Percentiles rank a stretch among this genome's conserved stretches.
These are phyloP conservation scores for Rachycentron canadum DNA, from an alignment of 2,797 vertebrate genomes.

Conservation along the genomic window DNA sequence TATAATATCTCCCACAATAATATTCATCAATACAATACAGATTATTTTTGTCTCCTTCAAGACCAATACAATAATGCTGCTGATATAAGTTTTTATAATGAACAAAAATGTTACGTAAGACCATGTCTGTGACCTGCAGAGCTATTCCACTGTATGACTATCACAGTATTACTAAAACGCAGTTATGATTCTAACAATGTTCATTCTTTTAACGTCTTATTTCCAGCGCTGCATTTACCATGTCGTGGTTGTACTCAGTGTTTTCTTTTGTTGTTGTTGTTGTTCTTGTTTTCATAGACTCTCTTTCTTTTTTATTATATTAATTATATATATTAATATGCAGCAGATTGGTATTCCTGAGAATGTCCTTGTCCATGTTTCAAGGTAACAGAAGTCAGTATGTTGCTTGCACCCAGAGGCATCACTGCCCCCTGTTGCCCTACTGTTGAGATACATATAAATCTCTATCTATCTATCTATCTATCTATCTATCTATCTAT, in stretches of 20 bases:
- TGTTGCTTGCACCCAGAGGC: slow-evolving; percentile 26
- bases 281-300: background rate
- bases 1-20: slow-evolving; percentile 6
- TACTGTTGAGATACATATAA: too few relatives aligned
- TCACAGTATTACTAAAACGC: background rate
- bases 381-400: slow-evolving; percentile 13
- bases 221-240: background rate
- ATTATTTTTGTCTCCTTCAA: background rate
- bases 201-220: background rate
- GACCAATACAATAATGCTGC: background rate
- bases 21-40: background rate
- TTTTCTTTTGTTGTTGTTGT: background rate
- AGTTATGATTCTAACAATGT: background rate
- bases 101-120: slow-evolving; percentile 1
- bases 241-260: background rate
- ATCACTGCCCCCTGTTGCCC: background rate
- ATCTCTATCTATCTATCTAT: too few relatives aligned
- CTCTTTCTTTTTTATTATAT: background rate
- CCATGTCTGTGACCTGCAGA: background rate
- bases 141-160: background rate
- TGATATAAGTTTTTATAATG: background rate
- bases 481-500: too few relatives aligned
- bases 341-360: slow-evolving; percentile 12
- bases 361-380: background rate
- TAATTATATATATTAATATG: too few relatives aligned